These are phyloP conservation scores for Phodopus roborovskii DNA, from an alignment of 2,113 vertebrate genomes.

Conservation along the genomic window DNA sequence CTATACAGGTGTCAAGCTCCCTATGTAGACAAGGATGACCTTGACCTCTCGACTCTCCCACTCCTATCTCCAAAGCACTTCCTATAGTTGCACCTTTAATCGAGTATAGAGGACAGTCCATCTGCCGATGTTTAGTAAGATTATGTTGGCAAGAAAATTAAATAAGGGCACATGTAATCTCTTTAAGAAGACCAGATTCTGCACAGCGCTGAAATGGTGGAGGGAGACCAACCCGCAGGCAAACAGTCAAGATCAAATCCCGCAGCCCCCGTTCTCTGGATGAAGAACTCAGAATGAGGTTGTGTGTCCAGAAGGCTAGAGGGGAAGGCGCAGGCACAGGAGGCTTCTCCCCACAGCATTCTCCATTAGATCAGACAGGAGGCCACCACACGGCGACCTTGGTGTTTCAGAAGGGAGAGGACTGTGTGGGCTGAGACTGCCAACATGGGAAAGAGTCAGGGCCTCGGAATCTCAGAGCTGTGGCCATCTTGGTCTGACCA, in stretches of 20 bases:
- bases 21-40: not conserved
- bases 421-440: not conserved
- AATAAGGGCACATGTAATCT: not conserved
- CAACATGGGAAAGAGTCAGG: not conserved
- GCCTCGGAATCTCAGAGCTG: not conserved
- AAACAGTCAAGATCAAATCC: not conserved
- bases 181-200: not conserved
- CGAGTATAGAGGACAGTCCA: not conserved
- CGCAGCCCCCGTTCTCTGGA: too few species aligned
- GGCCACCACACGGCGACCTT: not conserved
- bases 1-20: not conserved
- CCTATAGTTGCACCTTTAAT: not conserved
- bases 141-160: constrained; percentile 17
- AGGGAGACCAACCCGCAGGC: not conserved
- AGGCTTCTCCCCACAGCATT: not conserved
- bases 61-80: not conserved
- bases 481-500: not conserved
- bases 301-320: not conserved
- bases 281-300: not conserved
- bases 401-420: not conserved
- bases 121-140: not conserved
- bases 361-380: not conserved
- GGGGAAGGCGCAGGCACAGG: not conserved
- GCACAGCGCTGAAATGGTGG: not conserved
- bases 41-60: too few species aligned